A percentile compares a stretch with the other conserved stretches of the same genome.
Conservation (phyloP, 2,797 vertebrate species). For the Cryptoblepharus egeriae region DNA sequence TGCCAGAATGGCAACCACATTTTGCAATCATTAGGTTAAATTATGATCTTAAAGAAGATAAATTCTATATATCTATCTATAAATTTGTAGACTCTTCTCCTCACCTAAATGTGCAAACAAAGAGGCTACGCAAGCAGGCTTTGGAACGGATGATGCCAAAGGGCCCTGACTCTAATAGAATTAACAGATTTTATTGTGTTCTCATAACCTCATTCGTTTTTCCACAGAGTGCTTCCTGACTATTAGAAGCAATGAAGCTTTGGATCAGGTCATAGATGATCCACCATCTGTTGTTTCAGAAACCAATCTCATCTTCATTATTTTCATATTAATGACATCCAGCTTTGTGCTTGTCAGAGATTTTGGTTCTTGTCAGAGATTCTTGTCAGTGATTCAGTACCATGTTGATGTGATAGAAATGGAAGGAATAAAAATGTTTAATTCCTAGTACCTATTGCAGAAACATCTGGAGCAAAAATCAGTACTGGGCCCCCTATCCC, state of each 20-base stretch:
- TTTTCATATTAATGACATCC: constrained; percentile 51
- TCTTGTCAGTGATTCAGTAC: constrained; percentile 36
- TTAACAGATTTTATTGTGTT: constrained; percentile 35
- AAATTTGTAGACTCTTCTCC: constrained; percentile 32
- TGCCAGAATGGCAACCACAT: constrained; percentile 17
- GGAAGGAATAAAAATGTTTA: not conserved
- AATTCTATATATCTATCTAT: constrained; percentile 35
- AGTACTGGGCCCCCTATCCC: not conserved
- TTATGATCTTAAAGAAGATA: constrained; percentile 31
- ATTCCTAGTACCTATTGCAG: not conserved
- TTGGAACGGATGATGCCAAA: constrained; percentile 51
- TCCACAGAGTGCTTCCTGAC: constrained; percentile 33
- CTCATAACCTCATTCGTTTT: constrained; percentile 35
- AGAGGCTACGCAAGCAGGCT: constrained; percentile 33
- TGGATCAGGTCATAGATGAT: constrained; percentile 51
- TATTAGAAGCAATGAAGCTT: constrained; percentile 53
- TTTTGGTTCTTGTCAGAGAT: constrained; percentile 11
- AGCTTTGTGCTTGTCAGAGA: constrained; percentile 54
- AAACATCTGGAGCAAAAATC: not conserved
- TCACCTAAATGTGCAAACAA: constrained; percentile 41
- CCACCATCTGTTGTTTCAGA: constrained; percentile 60
- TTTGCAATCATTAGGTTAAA: constrained; percentile 26
- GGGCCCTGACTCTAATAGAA: constrained; percentile 43
- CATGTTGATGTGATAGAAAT: constrained; percentile 29
- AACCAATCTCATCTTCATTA: constrained; percentile 49